Evolutionary conservation across 2,888 invertebrate genomes (phyloP).

Genomic region (Baronia brevicornis): DNA sequence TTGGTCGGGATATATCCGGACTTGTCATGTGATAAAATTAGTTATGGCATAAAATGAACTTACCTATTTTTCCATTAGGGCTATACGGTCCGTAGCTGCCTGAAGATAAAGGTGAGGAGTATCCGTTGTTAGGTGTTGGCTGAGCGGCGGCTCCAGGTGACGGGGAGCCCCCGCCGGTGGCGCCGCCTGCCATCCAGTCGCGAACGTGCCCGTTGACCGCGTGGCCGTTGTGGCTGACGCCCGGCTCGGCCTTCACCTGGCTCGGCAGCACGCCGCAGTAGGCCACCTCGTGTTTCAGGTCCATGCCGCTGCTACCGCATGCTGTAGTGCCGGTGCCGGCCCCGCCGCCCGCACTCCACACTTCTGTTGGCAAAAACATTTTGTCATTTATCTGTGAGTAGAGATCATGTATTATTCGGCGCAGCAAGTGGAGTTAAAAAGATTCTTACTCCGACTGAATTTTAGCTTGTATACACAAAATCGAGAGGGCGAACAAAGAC

Average conservation of each 20-base stretch:
- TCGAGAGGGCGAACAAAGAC: too few relatives aligned
- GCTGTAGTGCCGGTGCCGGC: constrained; percentile 67
- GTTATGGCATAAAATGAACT: constrained; percentile 45
- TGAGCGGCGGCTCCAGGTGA: constrained; percentile 81
- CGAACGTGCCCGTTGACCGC: constrained; percentile 65
- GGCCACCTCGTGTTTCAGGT: constrained; percentile 79
- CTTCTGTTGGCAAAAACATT: constrained; percentile 42
- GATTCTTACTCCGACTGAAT: too few relatives aligned
- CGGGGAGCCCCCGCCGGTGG: constrained; percentile 69
- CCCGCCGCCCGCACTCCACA: constrained; percentile 72
- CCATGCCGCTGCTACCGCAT: constrained; percentile 77
- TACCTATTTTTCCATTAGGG: constrained; percentile 92
- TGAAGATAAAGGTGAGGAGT: constrained; percentile 89
- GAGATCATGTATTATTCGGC: not conserved
- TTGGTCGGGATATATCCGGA: too few relatives aligned
- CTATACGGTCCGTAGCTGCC: constrained; percentile 94
- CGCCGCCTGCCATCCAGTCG: constrained; percentile 72
- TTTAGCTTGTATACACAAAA: too few relatives aligned
- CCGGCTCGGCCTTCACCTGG: constrained; percentile 68
- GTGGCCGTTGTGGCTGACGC: constrained; percentile 70
- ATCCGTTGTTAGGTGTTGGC: constrained; percentile 82
- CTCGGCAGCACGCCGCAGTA: constrained; percentile 69
- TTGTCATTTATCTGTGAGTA: too few relatives aligned
- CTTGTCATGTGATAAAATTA: too few relatives aligned
- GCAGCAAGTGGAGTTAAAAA: not conserved